Percentiles rank a stretch among this genome's conserved stretches.
These are phyloP conservation scores for Mylabris phalerata DNA, from an alignment of 1,140 invertebrate species.

Conservation along the genomic window DNA sequence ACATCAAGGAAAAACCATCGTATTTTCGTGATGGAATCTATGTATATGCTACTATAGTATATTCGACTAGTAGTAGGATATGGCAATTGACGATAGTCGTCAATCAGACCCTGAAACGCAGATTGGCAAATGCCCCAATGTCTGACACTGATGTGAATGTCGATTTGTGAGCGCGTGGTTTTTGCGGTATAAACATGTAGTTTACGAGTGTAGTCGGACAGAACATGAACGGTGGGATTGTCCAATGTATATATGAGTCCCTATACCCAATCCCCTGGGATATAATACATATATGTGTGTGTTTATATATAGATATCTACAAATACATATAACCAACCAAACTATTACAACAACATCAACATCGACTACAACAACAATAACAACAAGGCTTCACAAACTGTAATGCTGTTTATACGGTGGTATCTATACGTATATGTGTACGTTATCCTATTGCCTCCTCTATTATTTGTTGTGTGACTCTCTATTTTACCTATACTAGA, in stretches of 20 bases:
- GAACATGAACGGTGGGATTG: constrained; percentile 30
- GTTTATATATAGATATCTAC: neutral
- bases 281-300: neutral
- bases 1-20: too few species aligned
- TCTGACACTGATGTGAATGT: constrained; percentile 39
- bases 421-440: too few species aligned
- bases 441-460: too few species aligned
- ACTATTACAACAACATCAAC: too few species aligned
- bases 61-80: too few species aligned
- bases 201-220: constrained; percentile 39
- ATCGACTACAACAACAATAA: too few species aligned
- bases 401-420: too few species aligned
- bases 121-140: constrained; percentile 38
- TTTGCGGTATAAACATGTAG: constrained; percentile 46
- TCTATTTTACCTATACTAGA: too few species aligned
- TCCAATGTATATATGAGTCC: constrained; percentile 2
- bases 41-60: too few species aligned
- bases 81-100: constrained; percentile 34
- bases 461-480: too few species aligned
- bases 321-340: neutral
- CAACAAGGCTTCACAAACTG: too few species aligned
- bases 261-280: constrained; percentile 7
- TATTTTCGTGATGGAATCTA: too few species aligned
- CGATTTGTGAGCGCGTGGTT: constrained; percentile 45
- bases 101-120: constrained; percentile 39